phyloP scores from a whole-genome alignment of 2,797 vertebrate species.

The Threskiornis aethiopicus region DNA sequence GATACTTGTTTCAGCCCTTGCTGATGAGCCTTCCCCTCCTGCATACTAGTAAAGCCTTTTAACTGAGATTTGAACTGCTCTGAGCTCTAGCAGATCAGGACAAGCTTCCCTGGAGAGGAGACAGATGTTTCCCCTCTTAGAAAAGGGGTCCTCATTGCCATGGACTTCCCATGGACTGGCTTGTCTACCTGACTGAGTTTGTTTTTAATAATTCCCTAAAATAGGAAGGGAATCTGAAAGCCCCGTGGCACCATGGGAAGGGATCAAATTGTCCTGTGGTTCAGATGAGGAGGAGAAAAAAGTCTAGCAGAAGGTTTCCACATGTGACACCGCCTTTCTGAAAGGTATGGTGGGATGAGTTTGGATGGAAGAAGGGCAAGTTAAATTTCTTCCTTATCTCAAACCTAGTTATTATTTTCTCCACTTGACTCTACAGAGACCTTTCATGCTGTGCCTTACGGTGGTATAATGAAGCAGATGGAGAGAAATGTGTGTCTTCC shows the following conservation, averaged over 20 bases:
- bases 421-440: not conserved
- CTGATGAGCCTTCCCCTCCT: not conserved
- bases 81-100: not conserved
- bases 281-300: not conserved
- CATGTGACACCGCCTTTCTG: not conserved
- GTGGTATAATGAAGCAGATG: conserved; percentile 12
- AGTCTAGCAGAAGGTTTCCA: not conserved
- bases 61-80: not conserved
- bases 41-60: not conserved
- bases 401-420: not conserved
- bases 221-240: not conserved
- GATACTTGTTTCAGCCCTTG: fast-evolving
- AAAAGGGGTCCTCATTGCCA: not conserved
- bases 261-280: not conserved
- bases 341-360: not conserved
- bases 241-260: not conserved
- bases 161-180: not conserved
- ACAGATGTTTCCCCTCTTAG: not conserved
- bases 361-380: not conserved
- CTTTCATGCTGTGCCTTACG: not conserved
- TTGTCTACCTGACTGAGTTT: not conserved
- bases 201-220: not conserved
- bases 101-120: not conserved
- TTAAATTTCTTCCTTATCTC: not conserved
- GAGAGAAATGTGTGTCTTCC: conserved; percentile 10